Percentiles rank a stretch among this genome's conserved stretches.
Evolutionary conservation across 2,888 invertebrate genomes (phyloP).

Genomic region (Coenonympha arcania): DNA sequence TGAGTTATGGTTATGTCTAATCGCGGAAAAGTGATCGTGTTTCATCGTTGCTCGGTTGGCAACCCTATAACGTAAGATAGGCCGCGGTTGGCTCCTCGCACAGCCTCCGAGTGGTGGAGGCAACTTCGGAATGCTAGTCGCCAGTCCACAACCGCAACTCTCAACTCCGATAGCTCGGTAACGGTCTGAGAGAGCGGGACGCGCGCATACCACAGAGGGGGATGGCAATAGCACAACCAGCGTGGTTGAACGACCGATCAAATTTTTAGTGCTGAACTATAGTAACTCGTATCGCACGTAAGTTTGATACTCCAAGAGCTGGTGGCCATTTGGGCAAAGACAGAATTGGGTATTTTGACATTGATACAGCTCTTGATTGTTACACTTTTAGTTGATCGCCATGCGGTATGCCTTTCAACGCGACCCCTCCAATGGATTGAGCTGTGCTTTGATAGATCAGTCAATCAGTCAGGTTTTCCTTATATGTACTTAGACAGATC

Average conservation of each 20-base stretch:
- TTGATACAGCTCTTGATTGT: no score
- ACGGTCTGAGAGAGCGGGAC: conserved; percentile 64
- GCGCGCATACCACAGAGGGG: conserved; percentile 40
- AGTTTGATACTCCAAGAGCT: conserved; percentile 30
- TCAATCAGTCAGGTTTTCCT: no score
- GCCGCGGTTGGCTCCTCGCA: conserved; percentile 28
- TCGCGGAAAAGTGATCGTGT: no score
- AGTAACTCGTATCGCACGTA: conserved; percentile 63
- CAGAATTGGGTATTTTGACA: neutral
- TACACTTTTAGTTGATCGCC: no score
- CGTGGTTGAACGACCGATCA: conserved; percentile 74
- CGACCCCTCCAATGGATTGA: no score
- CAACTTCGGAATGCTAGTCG: conserved; percentile 71
- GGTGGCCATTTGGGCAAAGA: neutral
- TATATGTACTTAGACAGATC: no score
- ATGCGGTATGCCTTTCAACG: no score
- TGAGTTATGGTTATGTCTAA: no score
- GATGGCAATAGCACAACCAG: conserved; percentile 47
- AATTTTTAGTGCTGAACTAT: conserved; percentile 69
- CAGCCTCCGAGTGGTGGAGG: conserved; percentile 69
- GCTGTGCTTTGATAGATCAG: no score
- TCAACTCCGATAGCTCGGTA: conserved; percentile 70
- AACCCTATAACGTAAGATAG: no score
- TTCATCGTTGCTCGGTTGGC: no score
- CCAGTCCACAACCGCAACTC: no score